Evolutionary conservation across 2,888 invertebrate species (phyloP).

Genomic region (Hirtodrosophila histrioides): DNA sequence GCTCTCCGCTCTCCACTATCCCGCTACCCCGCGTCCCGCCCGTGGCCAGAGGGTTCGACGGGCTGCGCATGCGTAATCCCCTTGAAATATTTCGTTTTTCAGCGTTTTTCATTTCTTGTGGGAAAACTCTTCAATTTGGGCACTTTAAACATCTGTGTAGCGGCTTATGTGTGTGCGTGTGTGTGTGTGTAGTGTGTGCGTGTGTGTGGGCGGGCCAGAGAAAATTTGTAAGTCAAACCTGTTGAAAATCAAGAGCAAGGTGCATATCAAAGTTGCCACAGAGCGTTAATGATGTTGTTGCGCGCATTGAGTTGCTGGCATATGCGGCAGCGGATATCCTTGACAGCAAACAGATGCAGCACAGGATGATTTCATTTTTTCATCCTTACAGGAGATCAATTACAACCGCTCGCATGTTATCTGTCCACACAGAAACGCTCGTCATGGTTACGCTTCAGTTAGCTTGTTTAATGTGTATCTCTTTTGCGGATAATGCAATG

Average conservation of each 20-base stretch:
- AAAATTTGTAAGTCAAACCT: constrained; percentile 64
- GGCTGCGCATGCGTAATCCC: constrained; percentile 66
- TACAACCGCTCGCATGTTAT: too few species aligned
- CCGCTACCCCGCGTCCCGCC: background rate
- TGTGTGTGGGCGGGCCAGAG: constrained; percentile 34
- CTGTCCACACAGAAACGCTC: too few species aligned
- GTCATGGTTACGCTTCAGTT: too few species aligned
- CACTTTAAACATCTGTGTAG: constrained; percentile 49
- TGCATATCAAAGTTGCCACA: constrained; percentile 30
- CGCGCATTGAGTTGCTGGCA: constrained; percentile 31
- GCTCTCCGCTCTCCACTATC: background rate
- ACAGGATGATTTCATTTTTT: background rate
- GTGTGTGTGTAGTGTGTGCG: background rate
- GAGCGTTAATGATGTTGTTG: constrained; percentile 65
- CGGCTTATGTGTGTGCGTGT: background rate
- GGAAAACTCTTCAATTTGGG: constrained; percentile 37
- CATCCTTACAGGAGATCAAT: constrained; percentile 2
- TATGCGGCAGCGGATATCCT: constrained; percentile 69
- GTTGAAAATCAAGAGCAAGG: constrained; percentile 61
- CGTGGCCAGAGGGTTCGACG: constrained; percentile 3
- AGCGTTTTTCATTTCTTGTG: constrained; percentile 29
- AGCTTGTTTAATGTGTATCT: too few species aligned
- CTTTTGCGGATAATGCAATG: too few species aligned
- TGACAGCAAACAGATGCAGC: constrained; percentile 58
- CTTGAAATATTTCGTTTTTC: constrained; percentile 60